phyloP scores from a whole-genome alignment of 2,113 vertebrate genomes.

The Pithys albifrons region DNA sequence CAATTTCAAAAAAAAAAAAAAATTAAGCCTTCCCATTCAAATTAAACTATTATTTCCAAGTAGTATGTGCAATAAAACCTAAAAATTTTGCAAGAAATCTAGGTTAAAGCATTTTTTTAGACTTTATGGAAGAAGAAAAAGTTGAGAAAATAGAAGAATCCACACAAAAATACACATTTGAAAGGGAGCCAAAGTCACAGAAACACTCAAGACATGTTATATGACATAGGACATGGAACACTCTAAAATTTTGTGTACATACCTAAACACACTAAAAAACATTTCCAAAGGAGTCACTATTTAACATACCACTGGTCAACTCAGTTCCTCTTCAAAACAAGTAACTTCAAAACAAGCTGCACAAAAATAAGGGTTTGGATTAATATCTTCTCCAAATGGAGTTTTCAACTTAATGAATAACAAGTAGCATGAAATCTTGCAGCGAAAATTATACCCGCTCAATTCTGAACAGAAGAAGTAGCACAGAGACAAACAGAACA shows the following conservation, averaged over 20 bases:
- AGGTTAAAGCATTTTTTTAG: not conserved
- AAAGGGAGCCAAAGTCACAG: not conserved
- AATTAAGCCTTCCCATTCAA: not conserved
- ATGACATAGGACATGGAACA: not conserved
- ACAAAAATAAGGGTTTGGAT: not conserved
- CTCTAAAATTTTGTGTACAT: not conserved
- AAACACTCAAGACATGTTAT: not conserved
- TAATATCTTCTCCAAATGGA: not conserved
- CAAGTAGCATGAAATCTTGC: not conserved
- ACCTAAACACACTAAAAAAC: not conserved
- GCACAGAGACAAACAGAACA: not conserved
- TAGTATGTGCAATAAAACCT: not conserved
- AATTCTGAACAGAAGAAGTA: not conserved
- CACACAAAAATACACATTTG: not conserved
- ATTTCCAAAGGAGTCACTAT: not conserved
- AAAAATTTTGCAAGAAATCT: not conserved
- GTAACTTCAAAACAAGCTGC: not conserved
- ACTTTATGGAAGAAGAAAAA: not conserved
- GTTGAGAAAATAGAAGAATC: not conserved
- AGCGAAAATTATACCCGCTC: not conserved
- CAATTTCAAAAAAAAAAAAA: not conserved
- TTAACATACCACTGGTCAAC: not conserved
- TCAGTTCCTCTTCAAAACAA: not conserved
- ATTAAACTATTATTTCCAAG: not conserved
- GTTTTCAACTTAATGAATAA: not conserved